These are phyloP conservation scores for Chloroclystis v-ata DNA, from an alignment of 2,888 invertebrate genomes.

Conservation along the genomic window DNA sequence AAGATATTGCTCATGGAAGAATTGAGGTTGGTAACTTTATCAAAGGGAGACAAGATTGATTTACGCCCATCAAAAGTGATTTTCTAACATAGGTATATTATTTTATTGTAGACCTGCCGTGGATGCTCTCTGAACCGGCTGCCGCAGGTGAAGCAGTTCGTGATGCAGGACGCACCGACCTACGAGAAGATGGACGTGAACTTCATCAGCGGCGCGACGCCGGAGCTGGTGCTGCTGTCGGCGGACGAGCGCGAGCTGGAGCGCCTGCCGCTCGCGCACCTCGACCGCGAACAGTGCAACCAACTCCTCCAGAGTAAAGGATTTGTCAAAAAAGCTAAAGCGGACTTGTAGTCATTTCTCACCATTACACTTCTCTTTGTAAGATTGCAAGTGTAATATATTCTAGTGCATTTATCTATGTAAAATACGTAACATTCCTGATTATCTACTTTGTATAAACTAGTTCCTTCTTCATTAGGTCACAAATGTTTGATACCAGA, in stretches of 20 bases:
- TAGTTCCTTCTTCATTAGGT: neutral
- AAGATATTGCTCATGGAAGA: constrained; percentile 60
- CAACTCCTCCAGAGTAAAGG: constrained; percentile 79
- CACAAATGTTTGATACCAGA: neutral
- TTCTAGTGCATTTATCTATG: neutral
- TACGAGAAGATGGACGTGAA: constrained; percentile 81
- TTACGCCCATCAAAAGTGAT: constrained; percentile 1
- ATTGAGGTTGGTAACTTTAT: constrained; percentile 54
- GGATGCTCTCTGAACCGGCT: constrained; percentile 83
- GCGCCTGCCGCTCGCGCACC: constrained; percentile 75
- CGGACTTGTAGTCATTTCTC: constrained; percentile 38
- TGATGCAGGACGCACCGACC: constrained; percentile 82
- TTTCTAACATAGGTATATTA: neutral
- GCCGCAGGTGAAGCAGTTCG: constrained; percentile 81
- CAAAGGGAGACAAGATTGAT: neutral
- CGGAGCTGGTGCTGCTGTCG: constrained; percentile 80
- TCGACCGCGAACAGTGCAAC: constrained; percentile 82
- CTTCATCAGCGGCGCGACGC: constrained; percentile 81
- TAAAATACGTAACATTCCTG: no score
- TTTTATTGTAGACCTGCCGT: constrained; percentile 81
- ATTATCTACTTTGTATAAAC: no score
- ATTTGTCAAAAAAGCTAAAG: constrained; percentile 68
- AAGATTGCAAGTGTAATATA: constrained; percentile 1
- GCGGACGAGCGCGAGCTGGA: constrained; percentile 79
- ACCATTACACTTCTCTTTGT: neutral